Percentiles rank a stretch among this genome's conserved stretches.
Evolutionary conservation across 2,888 invertebrate genomes (phyloP).

Genomic region (Diplolepis rosae): DNA sequence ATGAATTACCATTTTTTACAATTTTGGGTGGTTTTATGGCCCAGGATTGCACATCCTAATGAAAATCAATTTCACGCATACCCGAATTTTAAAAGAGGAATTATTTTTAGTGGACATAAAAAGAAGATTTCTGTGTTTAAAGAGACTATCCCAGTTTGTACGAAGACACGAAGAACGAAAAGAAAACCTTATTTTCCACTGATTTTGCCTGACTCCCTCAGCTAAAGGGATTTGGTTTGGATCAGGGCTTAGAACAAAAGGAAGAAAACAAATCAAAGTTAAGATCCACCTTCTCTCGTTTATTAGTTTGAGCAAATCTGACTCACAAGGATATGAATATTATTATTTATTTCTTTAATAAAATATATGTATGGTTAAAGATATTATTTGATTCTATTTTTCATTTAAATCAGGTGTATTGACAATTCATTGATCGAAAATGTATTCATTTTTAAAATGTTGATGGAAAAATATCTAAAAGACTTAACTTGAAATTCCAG

Average conservation of each 20-base stretch:
- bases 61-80: not conserved
- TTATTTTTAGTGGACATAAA: not conserved
- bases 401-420: no score
- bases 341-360: no score
- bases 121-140: not conserved
- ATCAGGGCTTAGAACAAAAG: not conserved
- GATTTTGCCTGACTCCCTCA: not conserved
- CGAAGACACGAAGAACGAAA: not conserved
- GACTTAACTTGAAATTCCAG: not conserved
- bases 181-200: slow-evolving; percentile 21
- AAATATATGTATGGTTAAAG: no score
- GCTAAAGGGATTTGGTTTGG: slow-evolving; percentile 15
- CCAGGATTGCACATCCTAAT: no score
- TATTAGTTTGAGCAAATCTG: not conserved
- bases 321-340: not conserved
- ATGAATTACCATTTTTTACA: no score
- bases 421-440: no score
- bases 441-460: no score
- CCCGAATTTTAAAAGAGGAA: not conserved
- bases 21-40: no score
- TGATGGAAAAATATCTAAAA: not conserved
- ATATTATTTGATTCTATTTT: no score
- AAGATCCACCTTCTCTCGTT: not conserved
- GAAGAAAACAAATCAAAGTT: slow-evolving; percentile 10
- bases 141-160: not conserved